A percentile compares a stretch with the other conserved stretches of the same genome.
Evolutionary conservation across 37 sponge, comb jelly and placozoan genomes (phyloP).

Genomic region (Petrosia ficiformis): DNA sequence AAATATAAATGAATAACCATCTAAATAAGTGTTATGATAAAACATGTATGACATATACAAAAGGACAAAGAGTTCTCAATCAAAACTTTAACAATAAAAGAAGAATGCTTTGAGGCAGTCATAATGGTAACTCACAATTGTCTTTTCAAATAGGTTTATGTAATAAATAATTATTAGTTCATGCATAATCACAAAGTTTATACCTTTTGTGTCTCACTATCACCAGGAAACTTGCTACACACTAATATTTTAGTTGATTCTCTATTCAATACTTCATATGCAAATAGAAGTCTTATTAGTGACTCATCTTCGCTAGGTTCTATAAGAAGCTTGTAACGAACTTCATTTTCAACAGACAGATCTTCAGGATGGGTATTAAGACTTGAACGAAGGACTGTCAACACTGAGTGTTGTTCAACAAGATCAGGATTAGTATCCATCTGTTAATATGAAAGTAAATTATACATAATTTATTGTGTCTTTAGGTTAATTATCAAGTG

Average conservation of each 20-base stretch:
- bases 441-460: background rate
- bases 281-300: background rate
- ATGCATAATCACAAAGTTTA: too few species aligned
- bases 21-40: too few species aligned
- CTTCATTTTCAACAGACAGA: conserved; percentile 2
- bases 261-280: background rate
- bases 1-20: background rate
- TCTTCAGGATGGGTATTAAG: background rate
- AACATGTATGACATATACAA: too few species aligned
- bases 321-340: conserved; percentile 68
- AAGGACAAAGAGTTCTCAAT: too few species aligned
- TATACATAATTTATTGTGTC: background rate
- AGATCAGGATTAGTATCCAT: background rate
- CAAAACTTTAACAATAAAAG: too few species aligned
- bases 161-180: too few species aligned
- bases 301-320: conserved; percentile 70
- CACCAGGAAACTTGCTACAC: background rate
- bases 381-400: background rate
- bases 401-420: background rate
- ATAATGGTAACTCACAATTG: too few species aligned
- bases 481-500: background rate
- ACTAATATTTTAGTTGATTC: background rate
- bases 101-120: too few species aligned
- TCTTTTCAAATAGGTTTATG: too few species aligned
- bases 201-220: conserved; percentile 7